phyloP scores from a whole-genome alignment of 1,140 invertebrate genomes.

The Thrips palmi region DNA sequence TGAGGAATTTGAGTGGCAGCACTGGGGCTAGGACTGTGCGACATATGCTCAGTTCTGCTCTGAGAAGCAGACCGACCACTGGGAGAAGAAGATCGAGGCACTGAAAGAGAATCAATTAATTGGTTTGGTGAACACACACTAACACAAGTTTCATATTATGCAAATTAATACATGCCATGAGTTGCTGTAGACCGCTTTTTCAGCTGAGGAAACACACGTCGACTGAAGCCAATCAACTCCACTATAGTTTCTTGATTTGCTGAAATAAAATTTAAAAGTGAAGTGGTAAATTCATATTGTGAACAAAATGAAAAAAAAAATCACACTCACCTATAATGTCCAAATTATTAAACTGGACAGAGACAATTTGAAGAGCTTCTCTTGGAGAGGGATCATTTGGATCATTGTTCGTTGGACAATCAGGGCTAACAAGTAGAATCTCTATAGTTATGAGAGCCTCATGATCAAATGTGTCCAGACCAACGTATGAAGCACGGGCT shows the following conservation, averaged over 20 bases:
- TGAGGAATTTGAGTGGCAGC: conserved; percentile 9
- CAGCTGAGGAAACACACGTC: conserved; percentile 41
- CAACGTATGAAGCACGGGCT: background rate
- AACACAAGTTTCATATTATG: too few relatives aligned
- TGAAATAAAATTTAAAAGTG: conserved; percentile 20
- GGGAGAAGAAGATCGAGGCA: too few relatives aligned
- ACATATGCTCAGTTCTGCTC: too few relatives aligned
- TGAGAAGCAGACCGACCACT: too few relatives aligned
- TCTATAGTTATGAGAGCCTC: conserved; percentile 78
- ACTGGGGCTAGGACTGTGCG: background rate
- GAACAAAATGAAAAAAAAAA: background rate
- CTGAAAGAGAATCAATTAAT: too few relatives aligned
- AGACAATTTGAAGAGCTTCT: conserved; percentile 55
- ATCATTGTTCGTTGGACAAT: conserved; percentile 21
- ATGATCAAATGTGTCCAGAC: conserved; percentile 34
- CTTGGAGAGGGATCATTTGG: conserved; percentile 21
- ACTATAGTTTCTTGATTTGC: conserved; percentile 92
- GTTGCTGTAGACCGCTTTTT: too few relatives aligned
- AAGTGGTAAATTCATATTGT: background rate
- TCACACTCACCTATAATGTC: conserved; percentile 64
- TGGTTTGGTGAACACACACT: too few relatives aligned
- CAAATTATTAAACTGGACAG: conserved; percentile 83
- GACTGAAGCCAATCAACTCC: conserved; percentile 73
- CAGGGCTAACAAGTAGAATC: conserved; percentile 46
- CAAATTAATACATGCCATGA: too few relatives aligned